phyloP scores from a whole-genome alignment of 2,797 vertebrate genomes.

The Anguilla pacifica region DNA sequence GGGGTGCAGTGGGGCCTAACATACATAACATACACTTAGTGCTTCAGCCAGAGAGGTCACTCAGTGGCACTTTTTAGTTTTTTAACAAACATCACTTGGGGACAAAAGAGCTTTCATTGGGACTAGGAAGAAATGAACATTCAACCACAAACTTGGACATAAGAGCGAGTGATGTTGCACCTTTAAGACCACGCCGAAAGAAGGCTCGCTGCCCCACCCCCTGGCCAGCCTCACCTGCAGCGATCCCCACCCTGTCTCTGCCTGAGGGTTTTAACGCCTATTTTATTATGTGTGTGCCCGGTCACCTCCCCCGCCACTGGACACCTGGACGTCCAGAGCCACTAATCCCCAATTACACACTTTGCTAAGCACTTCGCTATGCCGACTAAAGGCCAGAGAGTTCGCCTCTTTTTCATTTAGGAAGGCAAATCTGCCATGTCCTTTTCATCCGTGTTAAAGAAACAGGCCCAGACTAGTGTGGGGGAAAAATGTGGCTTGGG shows the following conservation, averaged over 20 bases:
- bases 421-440: not conserved
- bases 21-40: not conserved
- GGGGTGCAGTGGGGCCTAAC: not conserved
- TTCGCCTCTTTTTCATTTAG: not conserved
- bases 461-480: not conserved
- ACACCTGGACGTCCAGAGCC: conserved; percentile 1
- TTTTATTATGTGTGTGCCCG: not conserved
- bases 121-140: not conserved
- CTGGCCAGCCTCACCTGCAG: not conserved
- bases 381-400: not conserved
- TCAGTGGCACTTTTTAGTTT: not conserved
- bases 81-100: not conserved
- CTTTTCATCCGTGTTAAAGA: not conserved
- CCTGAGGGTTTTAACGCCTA: not conserved
- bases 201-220: not conserved
- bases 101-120: not conserved
- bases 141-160: not conserved
- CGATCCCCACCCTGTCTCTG: not conserved
- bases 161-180: not conserved
- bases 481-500: not conserved
- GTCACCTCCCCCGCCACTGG: not conserved
- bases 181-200: not conserved
- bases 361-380: not conserved
- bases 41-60: not conserved
- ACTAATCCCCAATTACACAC: conserved; percentile 24